Evolutionary conservation across 64 coral and sea anemone genomes (phyloP), one percentile per base, ranked within the genome.

Genomic region (Astreopora myriophthalma): DNA sequence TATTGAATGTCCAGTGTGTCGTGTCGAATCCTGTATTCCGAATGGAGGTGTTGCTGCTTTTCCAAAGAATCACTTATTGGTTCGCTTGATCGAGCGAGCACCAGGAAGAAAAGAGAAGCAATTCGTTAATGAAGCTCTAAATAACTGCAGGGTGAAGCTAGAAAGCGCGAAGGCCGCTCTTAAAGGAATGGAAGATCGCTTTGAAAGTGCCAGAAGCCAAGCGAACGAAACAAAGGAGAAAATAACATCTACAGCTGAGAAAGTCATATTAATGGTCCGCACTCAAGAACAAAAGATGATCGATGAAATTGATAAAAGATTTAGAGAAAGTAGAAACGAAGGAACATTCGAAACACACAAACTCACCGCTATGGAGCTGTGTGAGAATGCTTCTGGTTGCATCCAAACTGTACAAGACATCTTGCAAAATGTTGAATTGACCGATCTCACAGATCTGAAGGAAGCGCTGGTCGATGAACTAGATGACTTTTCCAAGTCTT

Each of bases 1-100:
- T 1, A 73, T 95, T n/a, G 88, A 91, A 61, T 95, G 89, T 40
- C 94, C 94, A 0, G 77, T 87, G 36, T 95, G 94, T 73, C 94
- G 88, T 12, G 70, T 80, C 23, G 48, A 61, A 1, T 95, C 94
- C 3, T 22, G 8, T 34, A 25, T 95, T 38, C 88, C 94, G 3
- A 11, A 27, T 12, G 83, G 74, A 14, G 89, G 94, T 0, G 83
- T 92, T 5, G 64, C 86, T 42, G 73, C 80, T 16, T 78, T 95
- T 39, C 94, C 94, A 7, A 95, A 89, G 6, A 95, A 95, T 28
- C 75, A 91, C 72, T 40, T 95, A 0, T 49, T 95, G 14, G 89
- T 87, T 25, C 86, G 89, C 7, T 74, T 95, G 73, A 87, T 92
- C 8, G 94, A 95, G 26, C 55, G 79, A 32, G 61, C 65, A 8